phyloP scores from a whole-genome alignment of 1,140 invertebrate species.

The Formica selysi region DNA sequence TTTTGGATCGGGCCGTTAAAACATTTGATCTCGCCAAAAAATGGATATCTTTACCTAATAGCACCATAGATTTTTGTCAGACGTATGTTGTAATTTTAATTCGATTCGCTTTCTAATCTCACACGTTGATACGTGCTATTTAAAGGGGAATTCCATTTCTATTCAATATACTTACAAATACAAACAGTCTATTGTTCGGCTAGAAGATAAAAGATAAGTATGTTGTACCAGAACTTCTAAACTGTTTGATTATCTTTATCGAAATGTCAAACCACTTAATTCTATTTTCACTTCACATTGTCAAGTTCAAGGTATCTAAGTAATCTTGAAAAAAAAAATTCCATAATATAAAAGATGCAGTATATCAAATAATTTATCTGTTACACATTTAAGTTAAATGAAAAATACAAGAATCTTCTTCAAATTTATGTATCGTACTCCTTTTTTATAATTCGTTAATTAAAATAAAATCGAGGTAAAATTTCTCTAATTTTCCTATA shows the following conservation, averaged over 20 bases:
- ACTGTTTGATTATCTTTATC: conserved; percentile 1
- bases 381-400: not conserved
- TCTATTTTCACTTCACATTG: not conserved
- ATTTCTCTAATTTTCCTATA: not conserved
- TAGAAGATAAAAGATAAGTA: not conserved
- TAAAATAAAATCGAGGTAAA: not conserved
- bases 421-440: not conserved
- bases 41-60: conserved; percentile 1
- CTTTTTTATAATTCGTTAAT: not conserved
- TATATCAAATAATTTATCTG: not conserved
- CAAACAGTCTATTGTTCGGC: not conserved
- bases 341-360: not conserved
- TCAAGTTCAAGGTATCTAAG: not conserved
- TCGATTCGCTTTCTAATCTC: conserved; percentile 44
- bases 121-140: not conserved
- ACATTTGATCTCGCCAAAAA: conserved; percentile 30
- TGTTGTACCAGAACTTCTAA: not conserved
- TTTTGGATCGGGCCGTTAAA: conserved; percentile 26
- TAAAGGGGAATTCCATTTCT: not conserved
- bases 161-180: not conserved
- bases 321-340: not conserved
- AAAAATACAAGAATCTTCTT: not conserved
- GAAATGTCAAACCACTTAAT: not conserved
- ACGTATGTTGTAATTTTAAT: conserved; percentile 15
- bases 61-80: not conserved